These are phyloP conservation scores for Pelosia muscerda DNA, from an alignment of 2,888 invertebrate genomes.

Conservation along the genomic window DNA sequence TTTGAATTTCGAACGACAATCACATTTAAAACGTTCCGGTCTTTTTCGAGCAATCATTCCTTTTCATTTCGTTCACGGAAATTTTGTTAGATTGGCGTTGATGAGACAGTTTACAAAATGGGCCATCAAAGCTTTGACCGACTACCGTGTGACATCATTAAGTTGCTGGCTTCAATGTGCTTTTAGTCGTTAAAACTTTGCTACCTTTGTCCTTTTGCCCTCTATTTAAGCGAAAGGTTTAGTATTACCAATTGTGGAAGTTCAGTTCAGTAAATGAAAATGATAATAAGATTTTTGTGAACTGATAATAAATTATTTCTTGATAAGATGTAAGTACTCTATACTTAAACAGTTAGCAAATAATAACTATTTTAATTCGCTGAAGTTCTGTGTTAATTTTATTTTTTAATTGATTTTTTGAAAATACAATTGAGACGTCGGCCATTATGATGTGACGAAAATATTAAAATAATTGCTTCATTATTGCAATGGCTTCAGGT, in stretches of 20 bases:
- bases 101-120: constrained; percentile 28
- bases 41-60: constrained; percentile 11
- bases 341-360: no score
- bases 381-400: no score
- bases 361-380: no score
- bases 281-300: not conserved
- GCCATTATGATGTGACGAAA: no score
- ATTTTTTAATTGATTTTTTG: no score
- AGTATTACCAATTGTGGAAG: constrained; percentile 28
- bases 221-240: constrained; percentile 23
- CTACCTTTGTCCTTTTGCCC: constrained; percentile 8
- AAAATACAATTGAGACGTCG: no score
- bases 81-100: constrained; percentile 26
- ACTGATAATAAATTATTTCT: not conserved
- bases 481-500: no score
- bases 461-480: no score
- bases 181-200: constrained; percentile 47
- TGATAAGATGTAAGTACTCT: no score
- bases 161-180: constrained; percentile 31
- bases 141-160: constrained; percentile 29
- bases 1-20: not conserved
- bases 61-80: constrained; percentile 32
- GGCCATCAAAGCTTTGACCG: constrained; percentile 29
- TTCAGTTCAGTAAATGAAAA: not conserved
- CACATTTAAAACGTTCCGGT: constrained; percentile 3